A percentile compares a stretch with the other conserved stretches of the same genome.
Conservation (phyloP, 2,888 invertebrate species). For the Steinernema scapterisci region DNA sequence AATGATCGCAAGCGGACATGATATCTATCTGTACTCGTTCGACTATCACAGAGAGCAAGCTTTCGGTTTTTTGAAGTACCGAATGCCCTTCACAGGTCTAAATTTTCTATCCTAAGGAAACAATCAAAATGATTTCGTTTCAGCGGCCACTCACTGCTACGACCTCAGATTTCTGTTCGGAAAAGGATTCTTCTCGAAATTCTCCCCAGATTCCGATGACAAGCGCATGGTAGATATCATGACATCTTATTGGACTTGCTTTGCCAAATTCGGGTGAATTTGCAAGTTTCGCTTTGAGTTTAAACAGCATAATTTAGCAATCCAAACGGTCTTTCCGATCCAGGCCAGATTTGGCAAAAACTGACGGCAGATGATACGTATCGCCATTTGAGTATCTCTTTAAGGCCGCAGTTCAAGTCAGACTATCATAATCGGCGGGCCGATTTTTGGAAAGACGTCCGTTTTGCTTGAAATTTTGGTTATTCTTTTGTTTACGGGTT, state of each 20-base stretch:
- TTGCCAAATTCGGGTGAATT: conserved; percentile 53
- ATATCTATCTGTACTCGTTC: conserved; percentile 53
- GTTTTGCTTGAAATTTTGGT: not conserved
- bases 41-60: conserved; percentile 56
- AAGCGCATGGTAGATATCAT: conserved; percentile 52
- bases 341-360: conserved; percentile 35
- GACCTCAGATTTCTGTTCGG: conserved; percentile 56
- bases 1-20: conserved; percentile 2
- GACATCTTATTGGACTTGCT: conserved; percentile 57
- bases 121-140: not conserved
- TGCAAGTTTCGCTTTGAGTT: too few species aligned
- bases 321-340: conserved; percentile 38
- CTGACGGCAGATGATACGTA: conserved; percentile 37
- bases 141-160: conserved; percentile 45
- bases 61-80: conserved; percentile 51
- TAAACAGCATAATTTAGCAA: too few species aligned
- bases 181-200: conserved; percentile 51
- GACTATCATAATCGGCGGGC: conserved; percentile 53
- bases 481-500: too few species aligned
- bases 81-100: conserved; percentile 52
- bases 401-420: conserved; percentile 34
- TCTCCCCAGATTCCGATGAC: conserved; percentile 50
- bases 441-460: conserved; percentile 48
- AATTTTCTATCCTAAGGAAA: not conserved
- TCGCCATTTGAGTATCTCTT: conserved; percentile 36